phyloP scores from a whole-genome alignment of 2,888 invertebrate genomes.

The Mythimna loreyi region DNA sequence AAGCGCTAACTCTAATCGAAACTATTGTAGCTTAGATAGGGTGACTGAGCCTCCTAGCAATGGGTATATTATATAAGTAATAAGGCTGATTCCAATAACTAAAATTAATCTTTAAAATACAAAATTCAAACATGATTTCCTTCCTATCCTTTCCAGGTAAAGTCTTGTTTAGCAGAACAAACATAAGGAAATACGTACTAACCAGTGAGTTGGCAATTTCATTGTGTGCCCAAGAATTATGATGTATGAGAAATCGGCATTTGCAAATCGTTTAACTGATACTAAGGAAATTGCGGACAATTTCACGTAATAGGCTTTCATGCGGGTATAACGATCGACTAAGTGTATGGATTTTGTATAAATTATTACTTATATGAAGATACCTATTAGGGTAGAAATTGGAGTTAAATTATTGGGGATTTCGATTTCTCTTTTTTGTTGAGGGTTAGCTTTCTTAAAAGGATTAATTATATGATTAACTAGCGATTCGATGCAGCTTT shows the following conservation, averaged over 20 bases:
- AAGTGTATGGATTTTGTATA: conserved; percentile 62
- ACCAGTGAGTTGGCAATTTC: conserved; percentile 87
- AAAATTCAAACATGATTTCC: conserved; percentile 48
- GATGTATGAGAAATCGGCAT: conserved; percentile 89
- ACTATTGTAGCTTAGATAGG: no score
- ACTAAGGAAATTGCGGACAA: conserved; percentile 88
- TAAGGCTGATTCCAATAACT: background rate
- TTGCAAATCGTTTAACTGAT: conserved; percentile 89
- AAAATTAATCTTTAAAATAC: background rate
- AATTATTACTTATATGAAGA: conserved; percentile 59
- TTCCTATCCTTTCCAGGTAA: conserved; percentile 47
- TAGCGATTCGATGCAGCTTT: no score
- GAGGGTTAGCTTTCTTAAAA: background rate
- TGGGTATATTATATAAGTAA: no score
- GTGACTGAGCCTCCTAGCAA: no score
- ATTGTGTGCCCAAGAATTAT: conserved; percentile 90
- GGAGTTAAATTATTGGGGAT: conserved; percentile 22
- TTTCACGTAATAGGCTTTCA: conserved; percentile 86
- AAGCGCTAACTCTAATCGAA: no score
- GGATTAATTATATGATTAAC: conserved; percentile 3
- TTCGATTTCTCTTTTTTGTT: conserved; percentile 10
- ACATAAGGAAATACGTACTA: conserved; percentile 78
- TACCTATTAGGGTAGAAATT: conserved; percentile 31
- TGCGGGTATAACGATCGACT: conserved; percentile 64
- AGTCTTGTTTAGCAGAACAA: conserved; percentile 75